Percentiles rank a stretch among this genome's conserved stretches.
phyloP scores from a whole-genome alignment of 2,888 invertebrate genomes.

The Erannis defoliaria region DNA sequence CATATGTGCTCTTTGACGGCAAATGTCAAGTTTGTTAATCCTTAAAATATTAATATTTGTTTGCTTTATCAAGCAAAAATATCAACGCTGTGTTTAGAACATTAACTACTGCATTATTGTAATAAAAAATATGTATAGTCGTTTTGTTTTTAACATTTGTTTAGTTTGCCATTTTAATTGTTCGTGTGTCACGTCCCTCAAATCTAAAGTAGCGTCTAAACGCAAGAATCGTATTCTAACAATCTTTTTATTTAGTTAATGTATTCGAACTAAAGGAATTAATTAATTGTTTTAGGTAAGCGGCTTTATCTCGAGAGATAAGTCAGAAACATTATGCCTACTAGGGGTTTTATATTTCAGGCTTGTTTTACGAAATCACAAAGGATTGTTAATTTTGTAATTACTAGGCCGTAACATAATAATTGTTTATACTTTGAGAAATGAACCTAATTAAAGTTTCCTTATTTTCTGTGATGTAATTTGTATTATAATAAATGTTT shows the following conservation, averaged over 20 bases:
- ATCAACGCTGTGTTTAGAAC: no score
- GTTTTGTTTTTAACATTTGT: no score
- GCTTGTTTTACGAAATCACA: conserved; percentile 39
- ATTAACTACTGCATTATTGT: no score
- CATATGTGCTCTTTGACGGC: background rate
- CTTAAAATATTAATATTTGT: background rate
- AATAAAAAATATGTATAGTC: no score
- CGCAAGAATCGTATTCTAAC: conserved; percentile 18
- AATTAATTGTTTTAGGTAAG: conserved; percentile 40
- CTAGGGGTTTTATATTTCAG: conserved; percentile 40
- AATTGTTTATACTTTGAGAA: conserved; percentile 39
- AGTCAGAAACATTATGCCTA: conserved; percentile 38
- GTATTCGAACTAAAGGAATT: conserved; percentile 35
- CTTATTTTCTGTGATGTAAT: conserved; percentile 35
- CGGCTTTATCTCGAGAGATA: conserved; percentile 30
- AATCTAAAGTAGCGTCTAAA: conserved; percentile 6
- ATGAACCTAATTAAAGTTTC: conserved; percentile 36
- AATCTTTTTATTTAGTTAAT: conserved; percentile 17
- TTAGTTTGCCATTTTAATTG: background rate
- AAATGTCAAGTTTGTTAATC: background rate
- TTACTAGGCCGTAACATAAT: conserved; percentile 40
- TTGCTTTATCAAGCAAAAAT: background rate
- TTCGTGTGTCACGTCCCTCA: background rate
- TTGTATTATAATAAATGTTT: conserved; percentile 30
- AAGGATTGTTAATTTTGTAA: conserved; percentile 43